Evolutionary conservation across 2,888 invertebrate genomes (phyloP), one percentile per base, ranked within the genome.

Genomic region (Ecliptopera silaceata): DNA sequence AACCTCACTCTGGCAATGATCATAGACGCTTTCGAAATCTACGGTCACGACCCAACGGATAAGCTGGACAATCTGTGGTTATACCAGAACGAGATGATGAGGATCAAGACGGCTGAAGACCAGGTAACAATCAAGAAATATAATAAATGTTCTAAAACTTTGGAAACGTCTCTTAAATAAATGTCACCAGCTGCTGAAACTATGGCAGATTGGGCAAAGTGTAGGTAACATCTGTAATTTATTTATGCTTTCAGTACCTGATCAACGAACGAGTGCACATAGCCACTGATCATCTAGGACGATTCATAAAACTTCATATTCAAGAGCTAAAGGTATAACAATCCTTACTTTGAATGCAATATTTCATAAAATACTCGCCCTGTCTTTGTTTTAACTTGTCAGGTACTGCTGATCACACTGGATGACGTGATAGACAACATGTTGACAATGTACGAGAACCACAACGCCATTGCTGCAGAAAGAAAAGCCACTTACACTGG

Each of bases 401-500:
- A 89, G 89, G 86, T 89, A 0, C 76, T 91, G 1, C 73, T 89
- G 11, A 89, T 91, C 52, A 84, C 91, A 0, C 65, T 91, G 43
- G 91, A 91, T 38, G 91, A 91, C 31, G 88, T 84, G 0, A 68
- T 90, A 31, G 90, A 90, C 71, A 91, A 90, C 59, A 91, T 91
- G 91, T 69, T 90, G 31, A 84, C 88, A 0, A 90, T 91, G 90
- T 91, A 89, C 41, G 91, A 91, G 57, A 91, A 89, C 66, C 91
- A 91, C 68, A 91, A 91, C 66, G 78, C 88, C 0, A 84, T 91
- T 11, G 82, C 83, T 1, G 85, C 90, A 1, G 89, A 89, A 61
- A 69, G 90, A 13, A 84, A 81, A 44, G 86, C 90, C 0, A 86
- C 87, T 0, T 87, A 86, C 69, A 84, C 82, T 0, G 88, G 89